Evolutionary conservation across 1,140 invertebrate species (phyloP).

Genomic region (Belonocnema kinseyi): DNA sequence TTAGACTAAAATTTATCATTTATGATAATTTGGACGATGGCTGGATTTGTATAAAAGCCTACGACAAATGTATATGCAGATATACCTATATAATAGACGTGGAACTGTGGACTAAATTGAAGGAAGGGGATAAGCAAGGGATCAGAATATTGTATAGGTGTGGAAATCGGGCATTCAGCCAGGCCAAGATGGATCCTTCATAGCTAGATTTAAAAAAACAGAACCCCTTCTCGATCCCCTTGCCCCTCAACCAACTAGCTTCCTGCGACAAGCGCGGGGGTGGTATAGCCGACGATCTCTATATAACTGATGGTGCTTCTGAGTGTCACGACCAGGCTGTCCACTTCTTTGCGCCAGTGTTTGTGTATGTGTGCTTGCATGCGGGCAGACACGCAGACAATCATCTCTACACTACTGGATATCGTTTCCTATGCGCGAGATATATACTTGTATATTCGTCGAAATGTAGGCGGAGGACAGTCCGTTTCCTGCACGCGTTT

Average conservation of each 20-base stretch:
- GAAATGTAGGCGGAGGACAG: slow-evolving; percentile 34
- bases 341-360: slow-evolving; percentile 66
- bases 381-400: slow-evolving; percentile 7
- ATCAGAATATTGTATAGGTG: slow-evolving; percentile 43
- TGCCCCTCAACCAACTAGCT: slow-evolving; percentile 10
- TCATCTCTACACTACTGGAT: slow-evolving; percentile 25
- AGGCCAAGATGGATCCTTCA: slow-evolving; percentile 66
- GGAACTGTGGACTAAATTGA: neutral
- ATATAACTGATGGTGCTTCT: slow-evolving; percentile 72
- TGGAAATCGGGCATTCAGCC: slow-evolving; percentile 60
- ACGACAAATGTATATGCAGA: too few relatives aligned
- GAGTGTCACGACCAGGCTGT: slow-evolving; percentile 70
- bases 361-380: slow-evolving; percentile 26
- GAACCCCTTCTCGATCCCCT: slow-evolving; percentile 21
- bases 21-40: too few relatives aligned
- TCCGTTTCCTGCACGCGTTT: slow-evolving; percentile 30
- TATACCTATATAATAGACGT: too few relatives aligned
- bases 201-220: slow-evolving; percentile 61
- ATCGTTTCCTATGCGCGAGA: slow-evolving; percentile 9
- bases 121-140: slow-evolving; percentile 14
- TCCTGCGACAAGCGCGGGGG: slow-evolving; percentile 21
- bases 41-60: too few relatives aligned
- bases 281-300: slow-evolving; percentile 58
- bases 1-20: too few relatives aligned
- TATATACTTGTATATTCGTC: slow-evolving; percentile 12